These are phyloP conservation scores for Lepidurus couesii DNA, from an alignment of 1,140 invertebrate genomes.

Conservation along the genomic window DNA sequence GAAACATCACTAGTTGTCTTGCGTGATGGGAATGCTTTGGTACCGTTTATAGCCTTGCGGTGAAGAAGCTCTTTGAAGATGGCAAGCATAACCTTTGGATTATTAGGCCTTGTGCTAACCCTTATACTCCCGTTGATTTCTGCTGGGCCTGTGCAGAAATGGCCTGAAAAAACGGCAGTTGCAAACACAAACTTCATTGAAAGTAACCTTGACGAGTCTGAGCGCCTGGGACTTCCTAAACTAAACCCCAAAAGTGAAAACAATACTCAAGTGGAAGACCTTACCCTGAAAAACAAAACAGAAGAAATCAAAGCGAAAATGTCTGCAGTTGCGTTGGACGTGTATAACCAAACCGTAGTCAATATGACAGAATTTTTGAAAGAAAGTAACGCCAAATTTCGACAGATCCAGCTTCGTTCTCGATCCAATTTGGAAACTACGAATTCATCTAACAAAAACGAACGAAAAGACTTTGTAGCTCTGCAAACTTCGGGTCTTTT, in stretches of 20 bases:
- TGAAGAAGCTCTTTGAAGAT: background rate
- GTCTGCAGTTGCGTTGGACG: background rate
- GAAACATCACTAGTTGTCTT: background rate
- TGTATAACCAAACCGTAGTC: background rate
- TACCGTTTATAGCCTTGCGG: background rate
- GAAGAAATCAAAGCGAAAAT: background rate
- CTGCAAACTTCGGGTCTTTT: background rate
- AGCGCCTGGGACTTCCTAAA: background rate
- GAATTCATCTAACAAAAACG: background rate
- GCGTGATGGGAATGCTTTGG: conserved; percentile 3
- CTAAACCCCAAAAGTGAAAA: background rate
- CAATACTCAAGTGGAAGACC: background rate
- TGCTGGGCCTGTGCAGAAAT: background rate
- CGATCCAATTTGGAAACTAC: background rate
- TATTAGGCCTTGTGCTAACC: background rate
- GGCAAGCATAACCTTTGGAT: background rate
- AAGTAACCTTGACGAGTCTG: background rate
- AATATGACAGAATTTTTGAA: background rate
- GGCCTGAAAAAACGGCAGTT: background rate
- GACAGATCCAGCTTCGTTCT: background rate
- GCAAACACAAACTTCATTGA: background rate
- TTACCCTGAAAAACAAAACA: background rate
- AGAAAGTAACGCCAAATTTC: background rate
- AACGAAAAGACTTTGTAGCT: background rate
- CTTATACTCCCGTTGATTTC: background rate